Conservation (phyloP, 2,888 invertebrate species). For the Calliphora vomitoria region DNA sequence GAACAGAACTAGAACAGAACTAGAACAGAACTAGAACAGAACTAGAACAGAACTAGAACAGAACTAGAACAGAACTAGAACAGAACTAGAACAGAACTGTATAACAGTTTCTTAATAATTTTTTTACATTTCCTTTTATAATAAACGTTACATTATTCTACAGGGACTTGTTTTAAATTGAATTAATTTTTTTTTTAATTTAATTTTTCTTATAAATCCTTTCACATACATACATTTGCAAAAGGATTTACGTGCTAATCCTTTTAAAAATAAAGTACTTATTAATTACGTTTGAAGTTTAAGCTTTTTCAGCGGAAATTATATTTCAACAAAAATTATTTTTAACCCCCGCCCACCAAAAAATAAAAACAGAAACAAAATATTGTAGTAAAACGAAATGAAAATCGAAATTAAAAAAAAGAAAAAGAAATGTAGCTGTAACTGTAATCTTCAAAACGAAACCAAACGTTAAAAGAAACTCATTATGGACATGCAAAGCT, state of each 20-base stretch:
- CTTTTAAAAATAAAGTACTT: conserved; percentile 2
- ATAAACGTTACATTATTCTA: too few relatives aligned
- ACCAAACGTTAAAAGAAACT: neutral
- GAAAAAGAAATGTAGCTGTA: neutral
- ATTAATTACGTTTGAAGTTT: conserved; percentile 59
- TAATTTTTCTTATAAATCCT: neutral
- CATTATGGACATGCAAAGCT: conserved; percentile 19
- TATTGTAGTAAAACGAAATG: neutral
- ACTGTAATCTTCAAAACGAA: neutral
- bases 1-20: too few relatives aligned
- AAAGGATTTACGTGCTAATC: neutral
- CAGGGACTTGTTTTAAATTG: too few relatives aligned
- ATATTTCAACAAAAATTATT: conserved; percentile 60
- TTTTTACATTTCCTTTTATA: too few relatives aligned
- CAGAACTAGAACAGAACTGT: too few relatives aligned
- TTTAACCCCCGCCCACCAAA: neutral
- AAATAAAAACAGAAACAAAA: conserved; percentile 8
- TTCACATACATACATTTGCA: neutral
- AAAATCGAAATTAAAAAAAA: neutral
- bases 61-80: too few relatives aligned
- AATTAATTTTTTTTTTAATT: too few relatives aligned
- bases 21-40: too few relatives aligned
- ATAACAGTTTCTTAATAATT: too few relatives aligned
- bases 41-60: too few relatives aligned
- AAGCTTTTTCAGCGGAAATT: conserved; percentile 51